Evolutionary conservation across 2,888 invertebrate species (phyloP).

Genomic region (Coelinius sp.): DNA sequence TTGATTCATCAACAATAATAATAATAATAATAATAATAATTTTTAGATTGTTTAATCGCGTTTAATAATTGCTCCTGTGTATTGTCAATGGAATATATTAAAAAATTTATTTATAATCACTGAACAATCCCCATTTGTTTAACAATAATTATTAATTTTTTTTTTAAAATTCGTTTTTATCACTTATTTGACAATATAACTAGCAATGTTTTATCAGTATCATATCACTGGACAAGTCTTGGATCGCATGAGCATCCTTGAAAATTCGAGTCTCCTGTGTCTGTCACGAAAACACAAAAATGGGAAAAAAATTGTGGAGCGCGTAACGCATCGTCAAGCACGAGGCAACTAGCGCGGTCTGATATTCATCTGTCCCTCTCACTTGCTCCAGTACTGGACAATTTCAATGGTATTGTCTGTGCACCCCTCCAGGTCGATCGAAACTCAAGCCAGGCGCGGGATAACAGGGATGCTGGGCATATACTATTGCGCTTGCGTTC

Average conservation of each 20-base stretch:
- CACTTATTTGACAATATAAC: neutral
- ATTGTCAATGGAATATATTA: neutral
- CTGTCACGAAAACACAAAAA: conserved; percentile 24
- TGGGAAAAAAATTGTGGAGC: neutral
- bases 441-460: conserved; percentile 52
- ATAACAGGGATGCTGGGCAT: conserved; percentile 17
- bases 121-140: neutral
- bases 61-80: conserved; percentile 5
- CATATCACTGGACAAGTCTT: neutral
- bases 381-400: conserved; percentile 18
- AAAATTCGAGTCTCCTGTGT: neutral
- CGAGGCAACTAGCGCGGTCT: conserved; percentile 28
- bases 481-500: conserved; percentile 47
- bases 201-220: neutral
- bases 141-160: neutral
- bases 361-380: neutral
- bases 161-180: neutral
- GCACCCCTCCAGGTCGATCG: conserved; percentile 56
- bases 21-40: conserved; percentile 12
- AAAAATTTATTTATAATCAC: neutral
- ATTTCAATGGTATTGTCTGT: conserved; percentile 27
- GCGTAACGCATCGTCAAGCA: conserved; percentile 38
- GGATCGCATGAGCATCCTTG: neutral
- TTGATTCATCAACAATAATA: conserved; percentile 15
- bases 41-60: conserved; percentile 10